These are phyloP conservation scores for Tholera decimalis DNA, from an alignment of 2,888 invertebrate genomes.

Conservation along the genomic window DNA sequence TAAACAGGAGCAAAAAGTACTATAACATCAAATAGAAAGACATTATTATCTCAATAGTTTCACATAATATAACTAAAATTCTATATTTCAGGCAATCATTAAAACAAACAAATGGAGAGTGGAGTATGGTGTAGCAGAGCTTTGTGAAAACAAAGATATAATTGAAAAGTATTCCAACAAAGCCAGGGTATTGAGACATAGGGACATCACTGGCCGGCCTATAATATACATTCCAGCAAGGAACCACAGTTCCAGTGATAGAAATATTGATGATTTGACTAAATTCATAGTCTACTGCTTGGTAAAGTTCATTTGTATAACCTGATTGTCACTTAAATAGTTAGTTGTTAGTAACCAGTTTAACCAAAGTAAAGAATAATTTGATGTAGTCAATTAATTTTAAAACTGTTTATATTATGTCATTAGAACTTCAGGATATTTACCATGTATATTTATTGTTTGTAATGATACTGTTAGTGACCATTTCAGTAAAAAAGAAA, in stretches of 20 bases:
- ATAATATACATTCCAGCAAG: slow-evolving; percentile 95
- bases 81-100: slow-evolving; percentile 92
- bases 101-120: slow-evolving; percentile 96
- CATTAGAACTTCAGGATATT: too few relatives aligned
- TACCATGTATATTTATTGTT: too few relatives aligned
- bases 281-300: slow-evolving; percentile 95
- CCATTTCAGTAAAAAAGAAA: too few relatives aligned
- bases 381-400: not conserved
- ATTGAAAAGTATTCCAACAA: slow-evolving; percentile 92
- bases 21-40: not conserved
- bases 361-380: slow-evolving; percentile 1
- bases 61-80: not conserved
- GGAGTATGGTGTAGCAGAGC: slow-evolving; percentile 93
- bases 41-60: not conserved
- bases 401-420: too few relatives aligned
- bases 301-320: slow-evolving; percentile 79
- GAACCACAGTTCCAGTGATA: slow-evolving; percentile 94
- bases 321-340: not conserved
- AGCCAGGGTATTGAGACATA: slow-evolving; percentile 93
- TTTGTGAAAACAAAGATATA: slow-evolving; percentile 90
- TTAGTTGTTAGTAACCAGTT: not conserved
- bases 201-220: slow-evolving; percentile 94
- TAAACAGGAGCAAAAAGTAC: not conserved
- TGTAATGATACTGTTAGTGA: too few relatives aligned
- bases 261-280: slow-evolving; percentile 95